Evolutionary conservation across 2,797 vertebrate genomes (phyloP).

Genomic region (Falco naumanni): DNA sequence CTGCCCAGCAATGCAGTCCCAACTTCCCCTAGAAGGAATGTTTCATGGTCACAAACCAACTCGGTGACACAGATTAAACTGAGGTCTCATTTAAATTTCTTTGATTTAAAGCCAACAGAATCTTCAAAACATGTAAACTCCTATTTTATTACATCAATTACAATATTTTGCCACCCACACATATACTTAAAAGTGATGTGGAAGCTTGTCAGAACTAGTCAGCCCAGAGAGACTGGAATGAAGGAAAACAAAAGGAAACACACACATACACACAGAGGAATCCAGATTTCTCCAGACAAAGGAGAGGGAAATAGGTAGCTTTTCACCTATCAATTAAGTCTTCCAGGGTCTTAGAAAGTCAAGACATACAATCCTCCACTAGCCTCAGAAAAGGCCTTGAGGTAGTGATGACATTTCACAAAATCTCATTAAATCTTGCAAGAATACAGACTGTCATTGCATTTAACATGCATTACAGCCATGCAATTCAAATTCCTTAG

Average conservation of each 20-base stretch:
- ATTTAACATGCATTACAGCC: not conserved
- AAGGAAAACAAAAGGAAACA: not conserved
- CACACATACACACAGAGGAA: not conserved
- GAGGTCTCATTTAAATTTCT: constrained; percentile 14
- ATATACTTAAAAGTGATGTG: not conserved
- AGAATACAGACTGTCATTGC: not conserved
- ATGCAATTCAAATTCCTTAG: not conserved
- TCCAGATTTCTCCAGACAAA: constrained; percentile 43
- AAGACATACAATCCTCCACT: not conserved
- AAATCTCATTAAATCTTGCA: not conserved
- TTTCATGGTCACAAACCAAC: not conserved
- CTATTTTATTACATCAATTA: constrained; percentile 19
- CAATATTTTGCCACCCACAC: not conserved
- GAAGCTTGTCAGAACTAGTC: constrained; percentile 30
- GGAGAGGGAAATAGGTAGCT: not conserved
- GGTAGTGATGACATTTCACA: not conserved
- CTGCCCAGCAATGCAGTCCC: not conserved
- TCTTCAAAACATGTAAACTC: not conserved
- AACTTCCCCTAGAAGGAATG: not conserved
- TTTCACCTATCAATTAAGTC: constrained; percentile 31
- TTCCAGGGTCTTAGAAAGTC: constrained; percentile 9
- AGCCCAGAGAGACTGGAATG: constrained; percentile 19
- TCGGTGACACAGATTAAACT: not conserved
- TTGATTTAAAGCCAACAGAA: constrained; percentile 39
- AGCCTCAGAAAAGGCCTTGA: not conserved